These are phyloP conservation scores for Brachirus orientalis DNA, from an alignment of 2,113 vertebrate genomes.

Conservation along the genomic window DNA sequence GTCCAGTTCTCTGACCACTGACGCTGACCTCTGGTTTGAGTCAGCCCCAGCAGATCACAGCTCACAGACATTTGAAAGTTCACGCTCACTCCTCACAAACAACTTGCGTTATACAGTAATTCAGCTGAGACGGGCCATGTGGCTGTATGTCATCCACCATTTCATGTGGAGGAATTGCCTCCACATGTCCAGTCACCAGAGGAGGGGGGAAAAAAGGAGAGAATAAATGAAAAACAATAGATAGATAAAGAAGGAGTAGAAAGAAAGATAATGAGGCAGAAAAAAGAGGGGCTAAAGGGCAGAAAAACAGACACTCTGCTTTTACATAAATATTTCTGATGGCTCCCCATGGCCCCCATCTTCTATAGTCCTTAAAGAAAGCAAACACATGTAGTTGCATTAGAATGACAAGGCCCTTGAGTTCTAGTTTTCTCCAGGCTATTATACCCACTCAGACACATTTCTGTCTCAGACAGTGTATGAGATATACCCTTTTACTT, in stretches of 20 bases:
- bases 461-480: slow-evolving; percentile 48
- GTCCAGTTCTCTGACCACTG: slow-evolving; percentile 1
- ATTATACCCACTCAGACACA: slow-evolving; percentile 51
- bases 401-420: slow-evolving; percentile 44
- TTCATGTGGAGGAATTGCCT: slow-evolving; percentile 7
- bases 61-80: slow-evolving; percentile 15
- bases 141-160: background rate
- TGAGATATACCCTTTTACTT: slow-evolving; percentile 36
- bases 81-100: slow-evolving; percentile 32
- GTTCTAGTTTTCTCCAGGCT: slow-evolving; percentile 60
- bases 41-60: slow-evolving; percentile 14
- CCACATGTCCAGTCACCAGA: slow-evolving; percentile 3
- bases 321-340: slow-evolving; percentile 52
- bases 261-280: no score
- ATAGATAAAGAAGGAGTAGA: no score
- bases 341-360: slow-evolving; percentile 46
- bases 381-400: slow-evolving; percentile 19
- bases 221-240: no score
- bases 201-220: background rate
- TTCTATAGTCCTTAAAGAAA: slow-evolving; percentile 44
- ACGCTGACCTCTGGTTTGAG: background rate
- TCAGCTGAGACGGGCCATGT: slow-evolving; percentile 3
- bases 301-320: no score
- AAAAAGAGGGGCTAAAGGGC: slow-evolving; percentile 8
- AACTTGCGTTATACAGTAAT: slow-evolving; percentile 21